Percentiles rank a stretch among this genome's conserved stretches.
Conservation (phyloP, 2,797 vertebrate species). For the Phataginus tricuspis region DNA sequence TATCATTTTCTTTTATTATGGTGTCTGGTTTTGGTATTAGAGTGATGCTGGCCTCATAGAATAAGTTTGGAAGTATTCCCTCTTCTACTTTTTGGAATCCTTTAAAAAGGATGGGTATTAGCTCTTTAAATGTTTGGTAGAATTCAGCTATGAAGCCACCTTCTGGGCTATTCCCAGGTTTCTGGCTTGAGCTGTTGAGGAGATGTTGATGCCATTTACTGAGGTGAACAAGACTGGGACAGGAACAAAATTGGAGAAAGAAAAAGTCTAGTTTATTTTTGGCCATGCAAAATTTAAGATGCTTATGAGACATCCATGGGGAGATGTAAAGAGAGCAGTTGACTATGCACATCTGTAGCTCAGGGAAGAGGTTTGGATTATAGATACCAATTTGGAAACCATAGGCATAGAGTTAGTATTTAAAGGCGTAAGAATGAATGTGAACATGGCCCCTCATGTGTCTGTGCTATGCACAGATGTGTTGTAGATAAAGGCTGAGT, state of each 20-base stretch:
- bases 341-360: not conserved
- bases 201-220: not conserved
- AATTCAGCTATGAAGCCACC: too few species aligned
- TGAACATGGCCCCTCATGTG: not conserved
- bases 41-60: too few species aligned
- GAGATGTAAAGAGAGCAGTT: conserved; percentile 1
- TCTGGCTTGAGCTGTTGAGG: not conserved
- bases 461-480: conserved; percentile 27
- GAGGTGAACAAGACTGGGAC: not conserved
- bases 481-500: conserved; percentile 2
- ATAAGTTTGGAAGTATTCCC: too few species aligned
- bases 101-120: too few species aligned
- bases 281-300: not conserved
- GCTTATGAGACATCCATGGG: not conserved
- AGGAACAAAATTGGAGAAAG: not conserved
- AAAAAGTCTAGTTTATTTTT: not conserved
- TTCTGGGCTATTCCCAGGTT: not conserved
- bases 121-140: too few species aligned
- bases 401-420: conserved; percentile 35
- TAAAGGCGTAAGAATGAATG: conserved; percentile 17
- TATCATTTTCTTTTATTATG: too few species aligned
- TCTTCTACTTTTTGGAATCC: too few species aligned
- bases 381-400: conserved; percentile 36
- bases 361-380: not conserved
- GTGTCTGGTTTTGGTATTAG: too few species aligned